Conservation (phyloP, 2,113 vertebrate species). For the Corythornis cristatus region DNA sequence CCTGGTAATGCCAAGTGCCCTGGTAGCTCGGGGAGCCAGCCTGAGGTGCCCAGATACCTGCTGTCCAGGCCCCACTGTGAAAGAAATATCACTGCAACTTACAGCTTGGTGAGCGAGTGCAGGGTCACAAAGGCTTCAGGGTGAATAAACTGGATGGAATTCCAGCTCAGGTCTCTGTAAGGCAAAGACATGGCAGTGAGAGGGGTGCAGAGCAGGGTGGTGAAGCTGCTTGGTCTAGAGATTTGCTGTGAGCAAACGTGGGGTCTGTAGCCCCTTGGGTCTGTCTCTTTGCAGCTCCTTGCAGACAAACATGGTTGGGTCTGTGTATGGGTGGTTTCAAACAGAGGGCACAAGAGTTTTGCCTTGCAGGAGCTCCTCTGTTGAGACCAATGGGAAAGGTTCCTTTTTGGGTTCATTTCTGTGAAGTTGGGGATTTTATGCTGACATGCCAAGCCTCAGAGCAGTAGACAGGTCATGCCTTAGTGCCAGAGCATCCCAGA, state of each 20-base stretch:
- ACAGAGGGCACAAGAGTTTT: background rate
- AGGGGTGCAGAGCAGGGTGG: background rate
- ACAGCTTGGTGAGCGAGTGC: conserved; percentile 90
- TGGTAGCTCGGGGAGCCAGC: background rate
- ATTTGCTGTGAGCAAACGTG: background rate
- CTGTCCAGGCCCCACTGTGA: background rate
- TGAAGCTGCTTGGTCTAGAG: background rate
- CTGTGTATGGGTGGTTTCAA: background rate
- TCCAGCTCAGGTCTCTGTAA: conserved; percentile 92
- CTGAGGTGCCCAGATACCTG: background rate
- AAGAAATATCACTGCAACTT: conserved; percentile 68
- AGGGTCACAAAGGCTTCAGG: conserved; percentile 87
- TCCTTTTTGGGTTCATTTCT: background rate
- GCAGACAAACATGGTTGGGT: background rate
- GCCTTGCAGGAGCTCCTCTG: background rate
- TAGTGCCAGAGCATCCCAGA: background rate
- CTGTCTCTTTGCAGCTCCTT: background rate
- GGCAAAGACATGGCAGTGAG: conserved; percentile 9
- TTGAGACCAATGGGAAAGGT: background rate
- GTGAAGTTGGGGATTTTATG: background rate
- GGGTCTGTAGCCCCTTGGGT: background rate
- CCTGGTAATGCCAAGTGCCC: background rate
- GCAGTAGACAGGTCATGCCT: background rate
- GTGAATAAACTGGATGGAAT: conserved; percentile 87
- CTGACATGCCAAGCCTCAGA: background rate